Conservation (phyloP, 2,888 invertebrate species). For the Amblyteles armatorius region DNA sequence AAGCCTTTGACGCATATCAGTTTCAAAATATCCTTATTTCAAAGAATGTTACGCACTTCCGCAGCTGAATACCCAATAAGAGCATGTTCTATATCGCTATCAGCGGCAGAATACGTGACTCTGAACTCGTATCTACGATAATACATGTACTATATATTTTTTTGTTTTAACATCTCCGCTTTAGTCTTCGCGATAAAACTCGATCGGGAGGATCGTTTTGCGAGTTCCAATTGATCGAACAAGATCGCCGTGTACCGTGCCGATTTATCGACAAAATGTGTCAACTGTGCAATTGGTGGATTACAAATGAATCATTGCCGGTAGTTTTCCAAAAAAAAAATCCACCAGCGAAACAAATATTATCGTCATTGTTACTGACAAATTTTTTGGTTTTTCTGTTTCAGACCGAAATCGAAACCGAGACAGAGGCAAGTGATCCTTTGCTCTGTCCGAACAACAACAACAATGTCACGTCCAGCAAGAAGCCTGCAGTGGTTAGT, state of each 20-base stretch:
- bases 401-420: conserved; percentile 78
- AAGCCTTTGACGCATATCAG: neutral
- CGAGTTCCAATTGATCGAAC: neutral
- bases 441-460: conserved; percentile 74
- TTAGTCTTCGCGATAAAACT: neutral
- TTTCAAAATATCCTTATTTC: neutral
- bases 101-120: neutral
- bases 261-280: neutral
- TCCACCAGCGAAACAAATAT: neutral
- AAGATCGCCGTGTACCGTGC: neutral
- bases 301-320: neutral
- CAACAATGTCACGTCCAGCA: conserved; percentile 64
- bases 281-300: neutral
- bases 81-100: neutral
- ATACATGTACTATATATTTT: neutral
- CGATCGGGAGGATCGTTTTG: neutral
- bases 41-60: neutral
- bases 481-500: conserved; percentile 47
- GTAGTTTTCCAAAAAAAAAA: no score
- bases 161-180: neutral
- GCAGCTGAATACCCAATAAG: neutral
- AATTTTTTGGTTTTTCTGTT: conserved; percentile 26
- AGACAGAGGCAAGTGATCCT: conserved; percentile 74
- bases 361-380: neutral
- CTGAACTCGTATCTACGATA: neutral